Evolutionary conservation across 2,113 vertebrate genomes (phyloP).

Genomic region (Galeopterus variegatus): DNA sequence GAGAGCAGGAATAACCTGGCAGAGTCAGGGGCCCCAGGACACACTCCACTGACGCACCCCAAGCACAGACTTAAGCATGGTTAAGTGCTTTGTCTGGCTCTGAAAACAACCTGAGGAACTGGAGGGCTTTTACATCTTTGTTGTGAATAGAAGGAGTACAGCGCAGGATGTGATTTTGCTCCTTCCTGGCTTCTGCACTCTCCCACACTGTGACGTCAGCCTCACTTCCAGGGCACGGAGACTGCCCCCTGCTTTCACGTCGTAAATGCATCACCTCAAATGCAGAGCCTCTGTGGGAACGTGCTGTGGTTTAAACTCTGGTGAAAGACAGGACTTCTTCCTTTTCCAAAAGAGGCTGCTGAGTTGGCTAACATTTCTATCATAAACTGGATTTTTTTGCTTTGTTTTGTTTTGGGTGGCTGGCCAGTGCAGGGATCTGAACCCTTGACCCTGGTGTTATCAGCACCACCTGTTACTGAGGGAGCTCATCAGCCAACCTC

Average conservation of each 20-base stretch:
- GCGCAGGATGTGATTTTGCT: accelerated
- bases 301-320: neutral
- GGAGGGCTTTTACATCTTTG: neutral
- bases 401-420: no score
- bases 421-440: no score
- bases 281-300: accelerated
- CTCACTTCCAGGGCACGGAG: neutral
- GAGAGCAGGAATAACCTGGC: neutral
- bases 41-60: neutral
- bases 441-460: no score
- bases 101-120: neutral
- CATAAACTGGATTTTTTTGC: neutral
- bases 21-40: no score
- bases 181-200: neutral
- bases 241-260: neutral
- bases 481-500: no score
- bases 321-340: neutral
- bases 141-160: accelerated
- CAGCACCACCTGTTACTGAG: no score
- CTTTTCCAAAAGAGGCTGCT: neutral
- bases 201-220: neutral
- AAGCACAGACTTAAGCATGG: neutral
- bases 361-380: neutral
- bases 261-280: neutral
- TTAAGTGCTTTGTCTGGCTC: neutral